Percentiles rank a stretch among this genome's conserved stretches.
phyloP scores from a whole-genome alignment of 2,888 invertebrate species.

The Kuschelorhynchus macadamiae region DNA sequence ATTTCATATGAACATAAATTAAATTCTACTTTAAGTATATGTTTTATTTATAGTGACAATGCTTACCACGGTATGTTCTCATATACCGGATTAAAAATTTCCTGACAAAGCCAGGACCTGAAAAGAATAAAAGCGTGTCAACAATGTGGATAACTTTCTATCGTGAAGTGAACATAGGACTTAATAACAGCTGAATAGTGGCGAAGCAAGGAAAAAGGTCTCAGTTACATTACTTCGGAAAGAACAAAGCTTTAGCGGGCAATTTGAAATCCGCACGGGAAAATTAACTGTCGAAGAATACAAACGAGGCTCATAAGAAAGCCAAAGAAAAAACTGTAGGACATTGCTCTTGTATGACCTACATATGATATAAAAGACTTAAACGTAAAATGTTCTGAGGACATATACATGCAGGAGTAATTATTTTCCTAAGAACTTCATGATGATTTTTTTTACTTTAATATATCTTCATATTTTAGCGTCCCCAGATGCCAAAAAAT shows the following conservation, averaged over 20 bases:
- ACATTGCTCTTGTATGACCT: slow-evolving; percentile 28
- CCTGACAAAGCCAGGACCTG: slow-evolving; percentile 3
- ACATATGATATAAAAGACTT: slow-evolving; percentile 20
- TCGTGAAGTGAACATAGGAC: slow-evolving; percentile 10
- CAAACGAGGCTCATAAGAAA: slow-evolving; percentile 24
- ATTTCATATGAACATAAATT: too few relatives aligned
- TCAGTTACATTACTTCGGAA: slow-evolving; percentile 28
- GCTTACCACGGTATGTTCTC: too few relatives aligned
- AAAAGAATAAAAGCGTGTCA: slow-evolving; percentile 5
- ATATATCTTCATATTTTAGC: too few relatives aligned
- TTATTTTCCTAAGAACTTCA: too few relatives aligned
- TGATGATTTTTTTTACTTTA: too few relatives aligned
- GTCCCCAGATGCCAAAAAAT: too few relatives aligned
- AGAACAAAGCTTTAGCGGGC: slow-evolving; percentile 35
- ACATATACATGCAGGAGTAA: too few relatives aligned
- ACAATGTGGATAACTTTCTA: slow-evolving; percentile 21
- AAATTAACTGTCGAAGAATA: slow-evolving; percentile 34
- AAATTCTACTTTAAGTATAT: too few relatives aligned
- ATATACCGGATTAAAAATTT: too few relatives aligned
- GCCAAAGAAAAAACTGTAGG: slow-evolving; percentile 18
- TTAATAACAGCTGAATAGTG: slow-evolving; percentile 31
- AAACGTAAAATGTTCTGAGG: too few relatives aligned
- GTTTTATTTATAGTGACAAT: too few relatives aligned
- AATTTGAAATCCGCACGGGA: slow-evolving; percentile 33
- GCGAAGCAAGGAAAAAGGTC: slow-evolving; percentile 14